Evolutionary conservation across 2,113 vertebrate species (phyloP).

Genomic region (Myrmecophaga tridactyla): DNA sequence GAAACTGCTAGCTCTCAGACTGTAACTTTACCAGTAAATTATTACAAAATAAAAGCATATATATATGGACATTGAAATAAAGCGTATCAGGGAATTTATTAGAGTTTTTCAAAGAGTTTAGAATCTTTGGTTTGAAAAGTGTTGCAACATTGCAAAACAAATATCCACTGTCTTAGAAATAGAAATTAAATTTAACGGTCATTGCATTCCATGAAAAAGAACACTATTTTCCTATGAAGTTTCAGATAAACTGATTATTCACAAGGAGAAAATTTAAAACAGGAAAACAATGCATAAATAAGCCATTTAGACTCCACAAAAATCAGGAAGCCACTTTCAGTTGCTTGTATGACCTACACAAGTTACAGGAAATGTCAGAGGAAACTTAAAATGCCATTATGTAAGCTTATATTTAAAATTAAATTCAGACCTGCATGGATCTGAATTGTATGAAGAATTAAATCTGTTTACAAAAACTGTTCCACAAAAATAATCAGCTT

Average conservation of each 20-base stretch:
- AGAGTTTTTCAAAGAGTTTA: background rate
- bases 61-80: background rate
- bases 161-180: background rate
- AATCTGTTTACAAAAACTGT: background rate
- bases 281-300: background rate
- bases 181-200: background rate
- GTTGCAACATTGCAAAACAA: background rate
- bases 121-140: background rate
- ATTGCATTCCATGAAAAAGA: background rate
- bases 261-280: slow-evolving; percentile 23
- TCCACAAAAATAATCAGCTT: slow-evolving; percentile 17
- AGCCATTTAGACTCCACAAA: slow-evolving; percentile 12
- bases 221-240: background rate
- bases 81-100: background rate
- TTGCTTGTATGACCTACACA: background rate
- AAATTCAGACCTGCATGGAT: slow-evolving; percentile 3
- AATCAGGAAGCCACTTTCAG: background rate
- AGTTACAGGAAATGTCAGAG: background rate
- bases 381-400: background rate
- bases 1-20: background rate
- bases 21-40: background rate
- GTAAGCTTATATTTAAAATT: background rate
- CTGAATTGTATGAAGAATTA: slow-evolving; percentile 20
- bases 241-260: background rate
- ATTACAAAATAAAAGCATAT: background rate